These are phyloP conservation scores for Pelecanus crispus DNA, from an alignment of 2,113 vertebrate genomes.

Conservation along the genomic window DNA sequence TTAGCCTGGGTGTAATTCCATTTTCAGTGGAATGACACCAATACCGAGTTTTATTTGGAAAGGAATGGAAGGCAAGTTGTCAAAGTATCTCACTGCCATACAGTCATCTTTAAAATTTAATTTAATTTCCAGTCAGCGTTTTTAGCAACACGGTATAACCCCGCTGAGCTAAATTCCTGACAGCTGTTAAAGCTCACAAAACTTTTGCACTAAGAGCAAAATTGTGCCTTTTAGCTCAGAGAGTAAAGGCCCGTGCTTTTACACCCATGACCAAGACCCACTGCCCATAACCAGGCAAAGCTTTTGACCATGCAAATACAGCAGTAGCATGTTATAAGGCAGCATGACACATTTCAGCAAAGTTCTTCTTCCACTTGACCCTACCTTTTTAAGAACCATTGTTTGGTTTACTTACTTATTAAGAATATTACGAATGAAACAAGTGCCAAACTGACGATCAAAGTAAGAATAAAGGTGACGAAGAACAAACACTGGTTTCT, in stretches of 20 bases:
- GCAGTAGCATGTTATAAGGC: neutral
- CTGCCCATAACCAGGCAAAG: neutral
- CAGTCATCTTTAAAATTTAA: neutral
- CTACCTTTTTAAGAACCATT: neutral
- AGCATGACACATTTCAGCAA: neutral
- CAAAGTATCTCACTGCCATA: neutral
- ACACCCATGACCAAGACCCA: neutral
- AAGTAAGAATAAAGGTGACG: constrained; percentile 53
- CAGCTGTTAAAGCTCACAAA: neutral
- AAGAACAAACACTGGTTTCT: constrained; percentile 51
- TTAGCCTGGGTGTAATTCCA: neutral
- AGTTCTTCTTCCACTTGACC: neutral
- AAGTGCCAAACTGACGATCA: constrained; percentile 67
- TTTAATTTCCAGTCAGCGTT: neutral
- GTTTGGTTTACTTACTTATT: constrained; percentile 66
- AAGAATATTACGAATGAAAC: constrained; percentile 74
- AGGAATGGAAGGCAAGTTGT: neutral
- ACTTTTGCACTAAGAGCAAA: neutral
- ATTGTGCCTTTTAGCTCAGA: neutral
- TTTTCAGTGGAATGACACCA: neutral
- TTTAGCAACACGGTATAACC: neutral
- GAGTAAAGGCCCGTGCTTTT: neutral
- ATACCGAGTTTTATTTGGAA: neutral
- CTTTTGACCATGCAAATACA: neutral
- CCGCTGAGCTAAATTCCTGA: neutral